A percentile compares a stretch with the other conserved stretches of the same genome.
These are phyloP conservation scores for Rotaria magnacalcarata DNA, from an alignment of 2,888 invertebrate genomes.

Conservation along the genomic window DNA sequence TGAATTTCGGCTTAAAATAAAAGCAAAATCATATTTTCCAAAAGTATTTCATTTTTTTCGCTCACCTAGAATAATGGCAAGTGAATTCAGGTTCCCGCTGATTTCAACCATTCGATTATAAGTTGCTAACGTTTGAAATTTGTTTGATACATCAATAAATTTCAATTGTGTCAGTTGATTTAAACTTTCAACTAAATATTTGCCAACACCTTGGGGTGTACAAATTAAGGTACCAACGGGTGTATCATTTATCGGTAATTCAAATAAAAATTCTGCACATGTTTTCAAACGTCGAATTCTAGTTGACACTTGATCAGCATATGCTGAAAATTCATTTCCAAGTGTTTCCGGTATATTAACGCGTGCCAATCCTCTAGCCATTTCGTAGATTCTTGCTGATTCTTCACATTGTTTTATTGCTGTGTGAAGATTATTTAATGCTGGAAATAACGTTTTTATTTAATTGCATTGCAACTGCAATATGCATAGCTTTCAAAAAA, in stretches of 20 bases:
- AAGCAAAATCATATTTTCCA: background rate
- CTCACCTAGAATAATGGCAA: constrained; percentile 75
- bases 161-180: constrained; percentile 65
- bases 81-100: constrained; percentile 81
- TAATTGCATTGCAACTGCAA: constrained; percentile 81
- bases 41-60: constrained; percentile 67
- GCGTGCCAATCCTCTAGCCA: constrained; percentile 74
- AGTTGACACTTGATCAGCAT: constrained; percentile 75
- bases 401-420: constrained; percentile 71
- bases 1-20: constrained; percentile 57
- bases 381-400: constrained; percentile 85
- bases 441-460: constrained; percentile 79
- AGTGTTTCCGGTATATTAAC: constrained; percentile 85
- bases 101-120: constrained; percentile 92
- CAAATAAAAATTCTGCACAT: constrained; percentile 77
- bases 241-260: constrained; percentile 82
- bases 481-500: constrained; percentile 44
- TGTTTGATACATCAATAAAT: constrained; percentile 86
- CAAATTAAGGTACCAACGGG: constrained; percentile 97
- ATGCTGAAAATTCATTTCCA: constrained; percentile 89
- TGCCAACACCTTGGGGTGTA: constrained; percentile 84
- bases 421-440: constrained; percentile 70
- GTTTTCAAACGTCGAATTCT: constrained; percentile 76
- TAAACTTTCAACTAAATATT: constrained; percentile 63
- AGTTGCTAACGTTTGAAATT: constrained; percentile 89